A percentile compares a stretch with the other conserved stretches of the same genome.
phyloP scores from a whole-genome alignment of 2,797 vertebrate genomes.

The Malacoraja senta region DNA sequence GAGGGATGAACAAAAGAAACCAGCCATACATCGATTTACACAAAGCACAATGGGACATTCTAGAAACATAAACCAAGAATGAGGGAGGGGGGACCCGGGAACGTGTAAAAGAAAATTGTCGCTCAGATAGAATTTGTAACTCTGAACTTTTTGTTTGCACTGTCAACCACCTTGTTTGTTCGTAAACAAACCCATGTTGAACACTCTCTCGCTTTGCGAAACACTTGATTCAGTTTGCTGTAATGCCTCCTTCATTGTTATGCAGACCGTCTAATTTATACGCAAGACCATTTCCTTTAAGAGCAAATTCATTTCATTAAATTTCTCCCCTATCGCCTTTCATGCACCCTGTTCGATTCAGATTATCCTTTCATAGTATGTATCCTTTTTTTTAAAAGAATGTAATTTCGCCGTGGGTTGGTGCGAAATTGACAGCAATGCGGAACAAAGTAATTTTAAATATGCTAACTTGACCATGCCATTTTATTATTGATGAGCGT shows the following conservation, averaged over 20 bases:
- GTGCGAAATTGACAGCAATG: conserved; percentile 10
- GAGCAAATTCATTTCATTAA: not conserved
- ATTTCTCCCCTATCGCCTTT: not conserved
- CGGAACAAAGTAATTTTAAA: not conserved
- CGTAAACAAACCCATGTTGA: conserved; percentile 8
- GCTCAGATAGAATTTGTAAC: conserved; percentile 40
- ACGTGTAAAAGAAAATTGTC: conserved; percentile 42
- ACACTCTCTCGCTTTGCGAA: not conserved
- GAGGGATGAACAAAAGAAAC: conserved; percentile 47
- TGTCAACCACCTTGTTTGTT: conserved; percentile 38
- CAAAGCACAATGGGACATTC: conserved; percentile 22
- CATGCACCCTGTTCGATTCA: not conserved
- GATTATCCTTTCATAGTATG: not conserved
- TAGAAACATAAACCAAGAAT: not conserved
- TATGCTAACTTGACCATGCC: not conserved
- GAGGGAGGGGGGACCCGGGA: conserved; percentile 40
- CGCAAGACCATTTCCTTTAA: not conserved
- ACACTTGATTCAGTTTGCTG: not conserved
- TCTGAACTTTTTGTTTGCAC: conserved; percentile 17
- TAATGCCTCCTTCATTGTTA: not conserved
- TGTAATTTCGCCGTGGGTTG: not conserved
- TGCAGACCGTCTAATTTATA: not conserved
- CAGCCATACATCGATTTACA: conserved; percentile 40
- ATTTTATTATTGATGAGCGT: not conserved
- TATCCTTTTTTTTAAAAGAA: not conserved